Conservation (phyloP, 2,888 invertebrate species). For the Xestoiulus laeticollis region DNA sequence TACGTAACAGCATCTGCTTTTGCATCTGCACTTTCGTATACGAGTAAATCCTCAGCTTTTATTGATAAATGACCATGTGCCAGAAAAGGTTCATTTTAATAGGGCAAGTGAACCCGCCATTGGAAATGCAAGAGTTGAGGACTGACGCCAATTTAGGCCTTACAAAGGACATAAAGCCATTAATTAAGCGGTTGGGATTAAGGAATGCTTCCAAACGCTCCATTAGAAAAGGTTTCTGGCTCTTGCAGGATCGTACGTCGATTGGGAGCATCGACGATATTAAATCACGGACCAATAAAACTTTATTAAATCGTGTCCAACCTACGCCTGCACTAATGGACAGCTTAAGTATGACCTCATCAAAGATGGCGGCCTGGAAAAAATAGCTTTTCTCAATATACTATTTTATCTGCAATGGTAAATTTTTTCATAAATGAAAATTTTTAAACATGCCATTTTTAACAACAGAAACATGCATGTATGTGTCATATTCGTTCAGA, state of each 20-base stretch:
- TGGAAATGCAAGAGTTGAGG: constrained; percentile 24
- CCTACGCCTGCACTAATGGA: background rate
- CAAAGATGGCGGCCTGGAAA: background rate
- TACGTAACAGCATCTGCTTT: constrained; percentile 22
- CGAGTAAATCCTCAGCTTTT: constrained; percentile 13
- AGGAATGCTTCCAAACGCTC: constrained; percentile 5
- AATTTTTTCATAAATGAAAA: too few relatives aligned
- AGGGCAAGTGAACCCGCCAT: background rate
- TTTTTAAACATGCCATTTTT: too few relatives aligned
- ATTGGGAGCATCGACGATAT: background rate
- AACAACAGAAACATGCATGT: too few relatives aligned
- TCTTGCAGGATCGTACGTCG: background rate
- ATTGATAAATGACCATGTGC: constrained; percentile 39
- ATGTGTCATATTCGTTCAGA: too few relatives aligned
- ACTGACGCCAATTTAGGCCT: constrained; percentile 37
- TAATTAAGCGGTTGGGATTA: constrained; percentile 30
- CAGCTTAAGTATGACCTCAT: background rate
- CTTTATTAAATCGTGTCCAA: constrained; percentile 27
- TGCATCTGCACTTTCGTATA: constrained; percentile 37
- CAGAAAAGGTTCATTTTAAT: constrained; percentile 32
- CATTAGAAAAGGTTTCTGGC: constrained; percentile 3
- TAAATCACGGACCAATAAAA: constrained; percentile 36
- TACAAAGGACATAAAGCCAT: constrained; percentile 32
- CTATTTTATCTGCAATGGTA: too few relatives aligned
- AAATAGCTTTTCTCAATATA: too few relatives aligned